Conservation (phyloP, 1,140 invertebrate species). For the Tetramorium parvispinum region DNA sequence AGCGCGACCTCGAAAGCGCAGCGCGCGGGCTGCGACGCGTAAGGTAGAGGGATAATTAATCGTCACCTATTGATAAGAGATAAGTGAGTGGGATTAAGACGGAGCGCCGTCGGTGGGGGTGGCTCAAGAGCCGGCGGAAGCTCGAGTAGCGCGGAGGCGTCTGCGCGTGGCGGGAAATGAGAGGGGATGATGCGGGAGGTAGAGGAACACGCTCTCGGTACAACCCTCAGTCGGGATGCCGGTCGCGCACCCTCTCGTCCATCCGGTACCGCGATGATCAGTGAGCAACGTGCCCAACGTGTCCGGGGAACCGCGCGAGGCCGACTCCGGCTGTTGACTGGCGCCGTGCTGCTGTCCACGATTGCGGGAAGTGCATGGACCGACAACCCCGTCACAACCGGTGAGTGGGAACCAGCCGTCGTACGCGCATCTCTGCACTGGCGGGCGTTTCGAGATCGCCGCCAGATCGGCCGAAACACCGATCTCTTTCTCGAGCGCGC, state of each 20-base stretch:
- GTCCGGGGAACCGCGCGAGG: constrained; percentile 61
- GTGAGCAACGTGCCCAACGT: constrained; percentile 74
- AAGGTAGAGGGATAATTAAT: constrained; percentile 79
- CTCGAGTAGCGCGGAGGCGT: constrained; percentile 36
- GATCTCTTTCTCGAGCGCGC: too few relatives aligned
- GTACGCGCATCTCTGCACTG: background rate
- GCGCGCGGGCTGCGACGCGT: constrained; percentile 23
- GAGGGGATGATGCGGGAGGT: constrained; percentile 61
- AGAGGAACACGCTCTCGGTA: constrained; percentile 73
- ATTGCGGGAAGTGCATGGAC: constrained; percentile 74
- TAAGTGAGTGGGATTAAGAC: constrained; percentile 76
- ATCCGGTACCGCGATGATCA: constrained; percentile 80
- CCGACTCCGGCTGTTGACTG: constrained; percentile 65
- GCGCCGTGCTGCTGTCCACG: constrained; percentile 60
- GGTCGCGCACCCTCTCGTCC: constrained; percentile 80
- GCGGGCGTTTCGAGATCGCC: too few relatives aligned
- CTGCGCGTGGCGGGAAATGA: constrained; percentile 68
- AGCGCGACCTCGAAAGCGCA: constrained; percentile 42
- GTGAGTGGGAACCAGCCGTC: constrained; percentile 78
- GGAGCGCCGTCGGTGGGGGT: constrained; percentile 14
- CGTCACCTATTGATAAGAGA: constrained; percentile 80
- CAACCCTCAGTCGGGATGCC: constrained; percentile 85
- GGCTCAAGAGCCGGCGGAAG: constrained; percentile 58
- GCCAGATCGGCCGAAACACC: too few relatives aligned
- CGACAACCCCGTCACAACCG: constrained; percentile 78